Conservation (phyloP, 2,113 vertebrate genomes). For the Andinoacara biseriatus region DNA sequence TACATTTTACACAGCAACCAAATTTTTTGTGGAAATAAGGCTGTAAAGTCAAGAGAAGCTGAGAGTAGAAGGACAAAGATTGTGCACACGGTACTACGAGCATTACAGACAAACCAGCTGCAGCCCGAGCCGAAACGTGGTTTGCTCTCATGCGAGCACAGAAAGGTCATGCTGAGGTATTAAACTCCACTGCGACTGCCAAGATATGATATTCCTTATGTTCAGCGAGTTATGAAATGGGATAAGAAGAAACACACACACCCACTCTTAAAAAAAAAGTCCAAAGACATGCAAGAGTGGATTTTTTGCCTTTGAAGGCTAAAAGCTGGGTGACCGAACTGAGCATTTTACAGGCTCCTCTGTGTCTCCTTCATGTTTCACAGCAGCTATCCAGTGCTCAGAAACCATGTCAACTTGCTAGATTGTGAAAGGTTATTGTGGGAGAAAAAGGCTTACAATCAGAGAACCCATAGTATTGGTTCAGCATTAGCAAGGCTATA, state of each 20-base stretch:
- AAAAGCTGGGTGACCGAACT: not conserved
- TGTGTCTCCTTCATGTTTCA: slow-evolving; percentile 40
- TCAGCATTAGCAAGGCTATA: not conserved
- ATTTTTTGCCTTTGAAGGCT: slow-evolving; percentile 2
- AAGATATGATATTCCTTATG: not conserved
- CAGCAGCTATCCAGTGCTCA: slow-evolving; percentile 17
- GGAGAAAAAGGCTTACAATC: not conserved
- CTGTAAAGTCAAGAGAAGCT: too few relatives aligned
- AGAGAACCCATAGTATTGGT: not conserved
- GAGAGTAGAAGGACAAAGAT: too few relatives aligned
- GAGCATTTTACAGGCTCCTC: slow-evolving; percentile 59
- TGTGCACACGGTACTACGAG: not conserved
- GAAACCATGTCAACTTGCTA: slow-evolving; percentile 43
- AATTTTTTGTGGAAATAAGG: too few relatives aligned
- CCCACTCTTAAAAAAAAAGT: not conserved
- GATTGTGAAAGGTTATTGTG: not conserved
- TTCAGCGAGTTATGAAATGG: not conserved
- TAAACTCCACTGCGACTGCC: not conserved
- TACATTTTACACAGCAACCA: too few relatives aligned
- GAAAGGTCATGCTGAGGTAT: not conserved
- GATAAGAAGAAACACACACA: not conserved
- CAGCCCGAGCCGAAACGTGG: not conserved
- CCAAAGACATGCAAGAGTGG: not conserved
- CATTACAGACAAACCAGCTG: not conserved
- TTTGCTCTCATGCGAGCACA: slow-evolving; percentile 2